Evolutionary conservation across 2,888 invertebrate species (phyloP).

Genomic region (Drosophila trichaetosa): DNA sequence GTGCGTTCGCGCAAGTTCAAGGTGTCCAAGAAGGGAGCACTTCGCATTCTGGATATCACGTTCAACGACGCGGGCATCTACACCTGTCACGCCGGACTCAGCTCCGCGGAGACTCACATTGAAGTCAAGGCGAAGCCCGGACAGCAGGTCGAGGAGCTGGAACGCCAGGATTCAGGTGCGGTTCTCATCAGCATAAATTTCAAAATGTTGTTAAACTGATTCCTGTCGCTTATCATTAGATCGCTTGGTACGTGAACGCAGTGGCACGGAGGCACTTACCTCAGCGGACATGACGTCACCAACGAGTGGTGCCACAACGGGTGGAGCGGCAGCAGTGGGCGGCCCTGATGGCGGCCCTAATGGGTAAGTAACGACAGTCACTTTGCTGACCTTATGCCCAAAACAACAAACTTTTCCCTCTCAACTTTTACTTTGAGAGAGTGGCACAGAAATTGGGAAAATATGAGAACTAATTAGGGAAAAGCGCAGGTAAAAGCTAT

Average conservation of each 20-base stretch:
- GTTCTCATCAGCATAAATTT: constrained; percentile 20
- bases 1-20: constrained; percentile 93
- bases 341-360: constrained; percentile 68
- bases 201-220: neutral
- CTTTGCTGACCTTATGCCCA: constrained; percentile 22
- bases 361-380: constrained; percentile 74
- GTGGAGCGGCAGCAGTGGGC: constrained; percentile 44
- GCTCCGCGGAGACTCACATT: constrained; percentile 92
- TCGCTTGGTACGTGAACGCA: constrained; percentile 83
- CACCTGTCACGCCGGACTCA: constrained; percentile 93
- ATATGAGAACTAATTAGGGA: constrained; percentile 28
- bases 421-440: constrained; percentile 29
- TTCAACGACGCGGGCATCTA: constrained; percentile 94
- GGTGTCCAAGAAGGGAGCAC: constrained; percentile 95
- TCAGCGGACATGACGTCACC: constrained; percentile 83
- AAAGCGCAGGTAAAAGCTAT: neutral
- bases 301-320: constrained; percentile 65
- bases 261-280: constrained; percentile 84
- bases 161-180: constrained; percentile 85
- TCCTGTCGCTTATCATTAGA: constrained; percentile 58
- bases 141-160: constrained; percentile 92
- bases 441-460: neutral
- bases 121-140: constrained; percentile 93
- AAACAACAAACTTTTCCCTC: constrained; percentile 37
- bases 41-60: constrained; percentile 92